phyloP scores from a whole-genome alignment of 2,888 invertebrate genomes.

The Drosophila merina region DNA sequence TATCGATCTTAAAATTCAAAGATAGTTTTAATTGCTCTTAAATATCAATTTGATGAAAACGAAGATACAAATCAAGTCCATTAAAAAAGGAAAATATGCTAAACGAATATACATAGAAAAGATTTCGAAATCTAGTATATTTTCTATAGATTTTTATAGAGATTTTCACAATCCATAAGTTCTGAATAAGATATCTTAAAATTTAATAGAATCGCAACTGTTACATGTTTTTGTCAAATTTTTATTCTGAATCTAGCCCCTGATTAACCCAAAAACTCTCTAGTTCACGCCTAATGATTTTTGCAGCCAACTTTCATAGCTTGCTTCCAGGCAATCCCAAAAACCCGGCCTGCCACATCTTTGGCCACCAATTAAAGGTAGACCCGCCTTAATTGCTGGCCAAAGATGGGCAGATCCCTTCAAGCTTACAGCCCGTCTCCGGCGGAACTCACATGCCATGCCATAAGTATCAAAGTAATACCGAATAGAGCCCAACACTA shows the following conservation, averaged over 20 bases:
- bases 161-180: no score
- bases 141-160: no score
- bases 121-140: no score
- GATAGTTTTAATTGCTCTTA: neutral
- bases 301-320: conserved; percentile 50
- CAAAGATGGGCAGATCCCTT: conserved; percentile 20
- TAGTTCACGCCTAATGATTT: conserved; percentile 26
- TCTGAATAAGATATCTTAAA: no score
- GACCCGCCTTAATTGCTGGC: conserved; percentile 2
- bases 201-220: no score
- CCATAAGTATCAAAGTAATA: conserved; percentile 61
- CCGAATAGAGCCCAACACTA: conserved; percentile 20
- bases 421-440: conserved; percentile 42
- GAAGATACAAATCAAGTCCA: no score
- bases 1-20: neutral
- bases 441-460: conserved; percentile 62
- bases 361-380: conserved; percentile 32
- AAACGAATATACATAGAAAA: no score
- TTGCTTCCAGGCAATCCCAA: conserved; percentile 66
- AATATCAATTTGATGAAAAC: neutral
- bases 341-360: conserved; percentile 48
- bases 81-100: no score
- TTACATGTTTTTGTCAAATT: no score
- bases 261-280: conserved; percentile 13
- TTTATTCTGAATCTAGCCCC: neutral